A percentile compares a stretch with the other conserved stretches of the same genome.
phyloP scores from a whole-genome alignment of 2,888 invertebrate genomes.

The Melipona bicolor region DNA sequence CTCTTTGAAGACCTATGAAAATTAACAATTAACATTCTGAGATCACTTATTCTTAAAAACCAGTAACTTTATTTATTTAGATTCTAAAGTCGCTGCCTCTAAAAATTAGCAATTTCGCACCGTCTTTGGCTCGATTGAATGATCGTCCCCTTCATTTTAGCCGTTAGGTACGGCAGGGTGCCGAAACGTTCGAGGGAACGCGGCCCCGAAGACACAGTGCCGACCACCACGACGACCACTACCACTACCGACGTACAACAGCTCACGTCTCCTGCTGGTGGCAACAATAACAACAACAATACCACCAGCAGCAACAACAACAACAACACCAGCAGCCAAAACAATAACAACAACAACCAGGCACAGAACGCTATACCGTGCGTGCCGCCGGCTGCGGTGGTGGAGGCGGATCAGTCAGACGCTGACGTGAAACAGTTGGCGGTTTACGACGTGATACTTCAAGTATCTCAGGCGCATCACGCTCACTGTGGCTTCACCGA shows the following conservation, averaged over 20 bases:
- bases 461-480: constrained; percentile 93
- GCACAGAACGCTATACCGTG: constrained; percentile 82
- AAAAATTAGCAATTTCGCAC: neutral
- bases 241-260: constrained; percentile 76
- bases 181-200: constrained; percentile 96
- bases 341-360: constrained; percentile 72
- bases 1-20: neutral
- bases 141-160: constrained; percentile 84
- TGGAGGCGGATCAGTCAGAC: constrained; percentile 85
- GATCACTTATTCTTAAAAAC: neutral
- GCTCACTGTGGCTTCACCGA: constrained; percentile 95
- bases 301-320: constrained; percentile 72
- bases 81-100: neutral
- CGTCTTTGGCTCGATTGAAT: neutral
- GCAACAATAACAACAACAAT: constrained; percentile 85
- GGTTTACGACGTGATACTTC: constrained; percentile 91
- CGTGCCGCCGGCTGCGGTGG: constrained; percentile 82
- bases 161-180: constrained; percentile 98
- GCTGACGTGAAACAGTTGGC: constrained; percentile 87
- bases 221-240: constrained; percentile 83
- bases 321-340: constrained; percentile 68
- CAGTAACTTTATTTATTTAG: neutral
- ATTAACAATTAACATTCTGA: no score
- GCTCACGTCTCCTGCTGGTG: constrained; percentile 80
- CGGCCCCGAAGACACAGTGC: constrained; percentile 86